phyloP scores from a whole-genome alignment of 1,140 invertebrate species.

The Tetranychus urticae region DNA sequence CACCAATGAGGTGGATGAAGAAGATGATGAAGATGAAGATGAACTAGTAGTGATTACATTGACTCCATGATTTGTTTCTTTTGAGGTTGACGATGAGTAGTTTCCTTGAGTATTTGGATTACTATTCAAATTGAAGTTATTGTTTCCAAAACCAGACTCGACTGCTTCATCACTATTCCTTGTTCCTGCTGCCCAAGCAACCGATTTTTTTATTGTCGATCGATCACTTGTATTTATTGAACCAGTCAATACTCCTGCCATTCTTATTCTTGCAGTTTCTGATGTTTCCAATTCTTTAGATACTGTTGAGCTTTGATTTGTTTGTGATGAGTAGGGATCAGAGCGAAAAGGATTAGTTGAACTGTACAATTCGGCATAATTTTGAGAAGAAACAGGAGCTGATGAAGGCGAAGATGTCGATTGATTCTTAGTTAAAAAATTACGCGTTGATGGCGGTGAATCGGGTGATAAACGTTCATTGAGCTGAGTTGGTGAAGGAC shows the following conservation, averaged over 20 bases:
- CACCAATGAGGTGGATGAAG: too few species aligned
- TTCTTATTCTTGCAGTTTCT: neutral
- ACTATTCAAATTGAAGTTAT: neutral
- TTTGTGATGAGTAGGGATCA: neutral
- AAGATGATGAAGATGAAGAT: too few species aligned
- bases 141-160: neutral
- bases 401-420: neutral
- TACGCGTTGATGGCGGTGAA: neutral
- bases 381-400: neutral
- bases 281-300: neutral
- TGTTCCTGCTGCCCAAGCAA: neutral
- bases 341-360: neutral
- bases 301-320: neutral
- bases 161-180: neutral
- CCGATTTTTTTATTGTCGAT: neutral
- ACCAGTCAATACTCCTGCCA: neutral
- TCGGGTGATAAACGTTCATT: neutral
- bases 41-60: too few species aligned
- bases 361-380: neutral
- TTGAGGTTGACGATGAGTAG: too few species aligned
- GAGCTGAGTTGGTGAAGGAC: neutral
- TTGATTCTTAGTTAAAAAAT: too few species aligned
- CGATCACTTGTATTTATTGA: neutral
- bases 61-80: too few species aligned
- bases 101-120: too few species aligned